Conservation (phyloP, 2,888 invertebrate genomes). For the Hydrotaea diabolus region DNA sequence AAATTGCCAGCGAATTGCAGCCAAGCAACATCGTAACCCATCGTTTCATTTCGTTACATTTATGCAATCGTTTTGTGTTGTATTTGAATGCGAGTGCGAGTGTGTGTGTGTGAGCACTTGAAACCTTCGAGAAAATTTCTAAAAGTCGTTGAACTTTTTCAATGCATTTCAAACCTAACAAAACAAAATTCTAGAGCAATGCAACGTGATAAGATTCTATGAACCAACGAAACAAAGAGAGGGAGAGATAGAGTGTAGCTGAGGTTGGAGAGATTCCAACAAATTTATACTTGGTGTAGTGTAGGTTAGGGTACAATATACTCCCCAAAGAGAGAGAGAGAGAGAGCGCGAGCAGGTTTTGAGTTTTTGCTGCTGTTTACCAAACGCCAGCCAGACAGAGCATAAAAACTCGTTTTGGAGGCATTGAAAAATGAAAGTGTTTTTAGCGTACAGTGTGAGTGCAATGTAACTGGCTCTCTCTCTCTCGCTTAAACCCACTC, state of each 20-base stretch:
- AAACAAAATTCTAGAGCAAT: conserved; percentile 66
- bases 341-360: not conserved
- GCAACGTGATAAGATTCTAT: conserved; percentile 61
- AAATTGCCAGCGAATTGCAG: conserved; percentile 22
- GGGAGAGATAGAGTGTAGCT: not conserved
- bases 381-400: too few species aligned
- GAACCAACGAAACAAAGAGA: not conserved
- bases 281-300: not conserved
- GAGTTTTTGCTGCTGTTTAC: not conserved
- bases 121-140: conserved; percentile 80
- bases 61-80: conserved; percentile 54
- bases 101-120: conserved; percentile 63
- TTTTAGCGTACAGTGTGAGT: conserved; percentile 52
- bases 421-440: conserved; percentile 81
- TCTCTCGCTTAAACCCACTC: conserved; percentile 33
- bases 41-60: conserved; percentile 34
- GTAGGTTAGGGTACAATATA: conserved; percentile 64
- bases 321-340: not conserved
- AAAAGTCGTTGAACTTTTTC: conserved; percentile 78
- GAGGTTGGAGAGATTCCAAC: not conserved
- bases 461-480: conserved; percentile 14
- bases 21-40: conserved; percentile 4
- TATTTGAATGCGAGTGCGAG: not conserved
- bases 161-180: conserved; percentile 20
- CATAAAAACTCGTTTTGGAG: conserved; percentile 67